Percentiles rank a stretch among this genome's conserved stretches.
Conservation (phyloP, 1,140 invertebrate genomes). For the Polypedilum pembai region DNA sequence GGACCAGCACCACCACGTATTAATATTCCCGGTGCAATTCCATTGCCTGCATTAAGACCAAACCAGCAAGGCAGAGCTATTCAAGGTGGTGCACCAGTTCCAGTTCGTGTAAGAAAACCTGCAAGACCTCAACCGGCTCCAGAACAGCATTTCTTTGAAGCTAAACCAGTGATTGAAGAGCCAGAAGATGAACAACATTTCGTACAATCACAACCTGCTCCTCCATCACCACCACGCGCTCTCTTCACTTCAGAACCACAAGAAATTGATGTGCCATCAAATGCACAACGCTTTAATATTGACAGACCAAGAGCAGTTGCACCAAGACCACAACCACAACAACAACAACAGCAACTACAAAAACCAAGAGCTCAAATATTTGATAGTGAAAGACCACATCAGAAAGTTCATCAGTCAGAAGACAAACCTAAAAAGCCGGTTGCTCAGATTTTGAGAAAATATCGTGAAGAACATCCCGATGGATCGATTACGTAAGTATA, state of each 20-base stretch:
- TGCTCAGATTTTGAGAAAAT: conserved; percentile 63
- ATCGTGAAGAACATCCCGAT: conserved; percentile 69
- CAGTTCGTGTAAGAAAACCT: conserved; percentile 46
- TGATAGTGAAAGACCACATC: conserved; percentile 30
- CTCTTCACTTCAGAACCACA: conserved; percentile 39
- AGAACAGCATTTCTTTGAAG: conserved; percentile 45
- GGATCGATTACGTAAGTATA: conserved; percentile 58
- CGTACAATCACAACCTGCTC: conserved; percentile 37
- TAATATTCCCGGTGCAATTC: conserved; percentile 54
- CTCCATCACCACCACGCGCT: conserved; percentile 39
- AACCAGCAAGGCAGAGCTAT: conserved; percentile 42
- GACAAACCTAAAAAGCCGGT: conserved; percentile 54
- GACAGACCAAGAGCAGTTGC: conserved; percentile 34
- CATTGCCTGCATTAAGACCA: conserved; percentile 38
- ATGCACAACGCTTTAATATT: conserved; percentile 39
- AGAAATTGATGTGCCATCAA: not conserved
- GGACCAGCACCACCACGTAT: conserved; percentile 47
- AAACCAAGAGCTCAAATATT: conserved; percentile 23
- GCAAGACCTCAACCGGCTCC: conserved; percentile 44
- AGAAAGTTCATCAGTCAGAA: conserved; percentile 31
- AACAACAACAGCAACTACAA: conserved; percentile 32
- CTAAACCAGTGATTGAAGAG: conserved; percentile 50
- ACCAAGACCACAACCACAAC: conserved; percentile 29
- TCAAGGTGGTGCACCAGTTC: conserved; percentile 34
- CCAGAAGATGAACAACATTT: conserved; percentile 47